Base-by-base conservation (phyloP, 1,140 invertebrate species). In the Euura lappo region DNA sequence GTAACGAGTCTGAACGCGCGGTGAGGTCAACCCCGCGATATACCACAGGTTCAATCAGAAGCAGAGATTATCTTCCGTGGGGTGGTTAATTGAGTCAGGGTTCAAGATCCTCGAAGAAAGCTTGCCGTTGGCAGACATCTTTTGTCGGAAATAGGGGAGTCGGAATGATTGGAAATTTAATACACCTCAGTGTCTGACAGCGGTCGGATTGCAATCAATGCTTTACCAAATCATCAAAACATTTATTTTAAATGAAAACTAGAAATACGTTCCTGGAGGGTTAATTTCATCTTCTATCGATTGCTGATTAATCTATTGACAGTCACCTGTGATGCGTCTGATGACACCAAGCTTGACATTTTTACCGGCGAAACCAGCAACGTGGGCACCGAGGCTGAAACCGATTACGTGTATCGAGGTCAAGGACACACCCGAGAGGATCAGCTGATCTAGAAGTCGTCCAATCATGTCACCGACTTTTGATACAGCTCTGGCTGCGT, bases 341-440 rank as follows among this genome's bases (percentile, higher is more conserved):
- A 84, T 77, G 13, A 73, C 73, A 10, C 78, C 79, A 5, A 42
- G 51, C 10, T 70, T 75, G 3, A 82, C 72, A 28, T 77, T 74
- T 11, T 76, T 72, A 2, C 78, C 78, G 13, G 78, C 76, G 2
- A 81, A 66, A 8, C 83, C 82, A 45, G 77, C 81, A 3, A 83
- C 78, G 68, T 84, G 83, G 2, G 82, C 79, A 13, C 83, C 83
- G 5, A 84, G 70, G 51, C 81, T 83, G 73, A 83, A 83, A 10
- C 83, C 83, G 3, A 83, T 72, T 7, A 83, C 60, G 65, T 83
- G 79, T n/a, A 81, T 69, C 64, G 74, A 70, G 13, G 72, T 70
- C 28, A 78, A 28, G n/a, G 76, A 71, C 1, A 72, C 70, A 1
- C 77, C 76, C 3, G 76, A 77, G 0, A 69, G 11, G 0, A 69